Evolutionary conservation across 2,888 invertebrate genomes (phyloP), one percentile per base, ranked within the genome.

Genomic region (Polydrusus tereticollis): DNA sequence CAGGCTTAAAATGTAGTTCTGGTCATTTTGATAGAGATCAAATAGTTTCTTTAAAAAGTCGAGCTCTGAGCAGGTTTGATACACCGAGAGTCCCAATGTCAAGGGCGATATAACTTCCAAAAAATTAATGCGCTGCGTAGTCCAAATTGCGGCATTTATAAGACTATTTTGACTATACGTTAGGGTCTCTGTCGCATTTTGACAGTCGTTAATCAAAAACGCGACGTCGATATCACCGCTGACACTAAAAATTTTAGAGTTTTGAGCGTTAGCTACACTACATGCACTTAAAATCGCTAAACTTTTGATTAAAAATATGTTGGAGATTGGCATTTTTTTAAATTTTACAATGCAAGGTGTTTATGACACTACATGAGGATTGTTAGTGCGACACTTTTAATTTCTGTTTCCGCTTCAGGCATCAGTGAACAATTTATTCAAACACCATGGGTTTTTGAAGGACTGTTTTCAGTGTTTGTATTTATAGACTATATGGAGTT

Each of bases 131-230:
- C 84, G 78, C 55, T 85, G 78, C 1, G 77, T 74, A 0, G 80
- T 80, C 85, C 85, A 86, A 58, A 81, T 76, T 1, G 83, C 83
- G 1, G 83, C 79, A 63, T 82, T 81, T 7, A 82, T 75, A 4
- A 82, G 52, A 1, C 83, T 81, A 69, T 80, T 78, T 50, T 76
- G 68, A n/a, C 59, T 63, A 41, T 75, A 78, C 7, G 23, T 57
- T 18, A 66, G 41, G 20, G 64, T 45, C 14, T 74, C 69, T 36
- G 68, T 74, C 23, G 64, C 50, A 41, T 77, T 78, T 16, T 65
- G 68, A 75, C 83, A 83, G 69, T 80, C 78, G 26, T 81, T 77
- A 14, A 83, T 33, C n/a, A 84, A 68, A n/a, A 84, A 72, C 0
- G 79, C 82, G 3, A 83, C 73, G 62, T 81, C 81, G 14, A 83